These are phyloP conservation scores for Xiphophorus hellerii DNA, from an alignment of 2,113 vertebrate species.

Conservation along the genomic window DNA sequence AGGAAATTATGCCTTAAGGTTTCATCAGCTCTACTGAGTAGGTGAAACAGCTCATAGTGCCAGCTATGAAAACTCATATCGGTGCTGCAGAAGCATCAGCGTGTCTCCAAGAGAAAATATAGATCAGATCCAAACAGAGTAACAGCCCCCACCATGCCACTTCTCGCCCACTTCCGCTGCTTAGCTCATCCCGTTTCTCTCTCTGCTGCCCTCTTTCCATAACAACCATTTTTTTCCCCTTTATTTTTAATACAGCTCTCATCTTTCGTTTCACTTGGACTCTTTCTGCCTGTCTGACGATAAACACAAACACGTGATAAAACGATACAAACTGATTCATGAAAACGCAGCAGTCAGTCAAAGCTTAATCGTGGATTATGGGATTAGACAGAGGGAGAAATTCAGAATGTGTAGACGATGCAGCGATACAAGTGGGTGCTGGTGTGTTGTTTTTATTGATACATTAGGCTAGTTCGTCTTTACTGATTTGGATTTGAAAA, in stretches of 20 bases:
- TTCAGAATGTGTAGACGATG: slow-evolving; percentile 33
- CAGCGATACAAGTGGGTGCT: background rate
- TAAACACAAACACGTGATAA: slow-evolving; percentile 32
- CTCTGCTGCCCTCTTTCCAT: slow-evolving; percentile 5
- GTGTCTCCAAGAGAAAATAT: slow-evolving; percentile 36
- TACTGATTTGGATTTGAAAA: background rate
- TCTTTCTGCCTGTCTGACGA: background rate
- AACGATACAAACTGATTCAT: slow-evolving; percentile 62
- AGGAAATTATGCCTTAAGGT: background rate
- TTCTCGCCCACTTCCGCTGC: slow-evolving; percentile 32
- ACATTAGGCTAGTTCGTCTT: too few relatives aligned
- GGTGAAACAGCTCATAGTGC: slow-evolving; percentile 3
- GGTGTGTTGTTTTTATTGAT: background rate
- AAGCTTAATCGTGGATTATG: slow-evolving; percentile 66
- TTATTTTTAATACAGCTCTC: background rate
- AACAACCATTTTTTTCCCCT: background rate
- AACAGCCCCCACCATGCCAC: slow-evolving; percentile 17
- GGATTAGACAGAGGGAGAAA: slow-evolving; percentile 63
- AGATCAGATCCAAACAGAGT: slow-evolving; percentile 30
- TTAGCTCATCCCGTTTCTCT: slow-evolving; percentile 22
- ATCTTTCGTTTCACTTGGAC: background rate
- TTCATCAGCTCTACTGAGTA: background rate
- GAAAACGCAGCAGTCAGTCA: slow-evolving; percentile 52
- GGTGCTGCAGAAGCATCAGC: slow-evolving; percentile 11
- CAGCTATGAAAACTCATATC: slow-evolving; percentile 1